Evolutionary conservation across 2,888 invertebrate species (phyloP).

Genomic region (Euspilapteryx auroguttella): DNA sequence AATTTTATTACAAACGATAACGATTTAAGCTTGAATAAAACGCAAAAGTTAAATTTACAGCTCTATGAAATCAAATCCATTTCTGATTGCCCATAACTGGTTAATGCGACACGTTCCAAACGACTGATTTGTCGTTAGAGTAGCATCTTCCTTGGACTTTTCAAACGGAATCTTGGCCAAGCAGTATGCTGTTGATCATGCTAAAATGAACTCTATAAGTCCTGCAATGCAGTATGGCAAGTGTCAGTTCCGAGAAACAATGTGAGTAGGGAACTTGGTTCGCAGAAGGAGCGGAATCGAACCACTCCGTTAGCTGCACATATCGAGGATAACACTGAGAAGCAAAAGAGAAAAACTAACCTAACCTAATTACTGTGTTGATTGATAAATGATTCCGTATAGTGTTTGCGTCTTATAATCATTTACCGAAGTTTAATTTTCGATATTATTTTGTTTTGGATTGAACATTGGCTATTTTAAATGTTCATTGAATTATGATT

Average conservation of each 20-base stretch:
- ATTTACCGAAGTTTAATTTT: too few relatives aligned
- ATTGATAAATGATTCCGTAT: slow-evolving; percentile 36
- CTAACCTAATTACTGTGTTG: slow-evolving; percentile 25
- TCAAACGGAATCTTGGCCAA: neutral
- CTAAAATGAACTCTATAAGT: slow-evolving; percentile 29
- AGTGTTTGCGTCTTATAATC: too few relatives aligned
- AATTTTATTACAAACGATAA: too few relatives aligned
- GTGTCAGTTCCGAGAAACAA: slow-evolving; percentile 52
- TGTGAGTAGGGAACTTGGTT: slow-evolving; percentile 22
- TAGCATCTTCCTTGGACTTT: neutral
- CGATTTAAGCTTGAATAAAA: too few relatives aligned
- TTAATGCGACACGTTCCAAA: too few relatives aligned
- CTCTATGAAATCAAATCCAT: too few relatives aligned
- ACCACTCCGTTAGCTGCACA: slow-evolving; percentile 12
- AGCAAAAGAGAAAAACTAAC: slow-evolving; percentile 46
- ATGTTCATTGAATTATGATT: too few relatives aligned
- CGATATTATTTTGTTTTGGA: too few relatives aligned
- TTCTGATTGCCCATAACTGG: too few relatives aligned
- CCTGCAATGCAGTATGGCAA: slow-evolving; percentile 34
- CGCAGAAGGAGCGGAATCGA: slow-evolving; percentile 46
- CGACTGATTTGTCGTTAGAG: slow-evolving; percentile 1
- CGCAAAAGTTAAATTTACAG: too few relatives aligned
- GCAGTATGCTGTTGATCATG: slow-evolving; percentile 7
- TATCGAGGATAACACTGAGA: slow-evolving; percentile 40
- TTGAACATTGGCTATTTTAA: too few relatives aligned